Percentiles rank a stretch among this genome's conserved stretches.
Evolutionary conservation across 2,113 vertebrate species (phyloP).

Genomic region (Labeo rohita): DNA sequence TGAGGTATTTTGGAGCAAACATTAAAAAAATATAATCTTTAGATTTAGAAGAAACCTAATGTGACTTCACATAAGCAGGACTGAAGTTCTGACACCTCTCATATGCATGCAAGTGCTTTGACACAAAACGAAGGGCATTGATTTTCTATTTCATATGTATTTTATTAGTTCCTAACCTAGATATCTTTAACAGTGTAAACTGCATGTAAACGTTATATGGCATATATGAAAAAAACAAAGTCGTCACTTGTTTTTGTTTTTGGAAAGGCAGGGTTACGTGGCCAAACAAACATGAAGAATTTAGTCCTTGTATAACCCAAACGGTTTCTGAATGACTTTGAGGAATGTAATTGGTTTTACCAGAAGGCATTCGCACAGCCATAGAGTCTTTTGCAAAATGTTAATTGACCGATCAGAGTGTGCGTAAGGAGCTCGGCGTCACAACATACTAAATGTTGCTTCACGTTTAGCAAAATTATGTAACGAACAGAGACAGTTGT

Average conservation of each 20-base stretch:
- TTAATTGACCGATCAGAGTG: constrained; percentile 38
- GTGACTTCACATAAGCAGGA: neutral
- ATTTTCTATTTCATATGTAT: constrained; percentile 27
- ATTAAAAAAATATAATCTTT: neutral
- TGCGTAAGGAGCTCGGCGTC: neutral
- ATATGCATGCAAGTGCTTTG: constrained; percentile 22
- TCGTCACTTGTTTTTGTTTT: constrained; percentile 42
- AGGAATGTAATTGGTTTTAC: constrained; percentile 38
- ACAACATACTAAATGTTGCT: neutral
- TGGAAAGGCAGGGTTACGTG: constrained; percentile 35
- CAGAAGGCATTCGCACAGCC: constrained; percentile 14
- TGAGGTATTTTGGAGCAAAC: constrained; percentile 56
- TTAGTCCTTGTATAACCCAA: constrained; percentile 35
- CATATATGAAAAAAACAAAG: constrained; percentile 14
- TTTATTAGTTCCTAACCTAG: constrained; percentile 37
- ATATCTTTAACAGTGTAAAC: constrained; percentile 47
- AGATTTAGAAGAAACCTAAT: too few species aligned
- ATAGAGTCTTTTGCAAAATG: constrained; percentile 33
- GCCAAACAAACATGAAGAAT: constrained; percentile 19
- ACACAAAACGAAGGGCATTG: constrained; percentile 38
- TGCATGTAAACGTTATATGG: constrained; percentile 53
- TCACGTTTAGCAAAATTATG: neutral
- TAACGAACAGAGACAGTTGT: constrained; percentile 16
- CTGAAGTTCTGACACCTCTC: neutral
- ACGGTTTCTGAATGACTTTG: constrained; percentile 24